A percentile compares a stretch with the other conserved stretches of the same genome.
phyloP scores from a whole-genome alignment of 2,888 invertebrate species.

The Spilosoma lubricipeda region DNA sequence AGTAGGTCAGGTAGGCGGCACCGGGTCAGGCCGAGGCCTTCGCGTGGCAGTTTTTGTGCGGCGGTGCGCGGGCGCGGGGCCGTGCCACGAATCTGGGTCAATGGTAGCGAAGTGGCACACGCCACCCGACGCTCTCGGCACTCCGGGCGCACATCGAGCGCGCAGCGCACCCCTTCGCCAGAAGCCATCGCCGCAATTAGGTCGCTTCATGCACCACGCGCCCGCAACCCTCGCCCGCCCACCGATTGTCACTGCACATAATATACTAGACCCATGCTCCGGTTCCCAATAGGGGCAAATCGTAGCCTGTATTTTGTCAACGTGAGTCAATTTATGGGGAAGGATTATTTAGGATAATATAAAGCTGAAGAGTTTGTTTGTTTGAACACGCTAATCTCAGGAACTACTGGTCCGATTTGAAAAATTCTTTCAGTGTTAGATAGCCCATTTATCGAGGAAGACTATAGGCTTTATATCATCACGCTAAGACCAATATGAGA shows the following conservation, averaged over 20 bases:
- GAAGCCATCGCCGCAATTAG: slow-evolving; percentile 2
- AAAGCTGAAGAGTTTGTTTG: no score
- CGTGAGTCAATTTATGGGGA: background rate
- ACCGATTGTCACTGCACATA: background rate
- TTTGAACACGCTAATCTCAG: no score
- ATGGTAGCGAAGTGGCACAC: slow-evolving; percentile 63
- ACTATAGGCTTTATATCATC: no score
- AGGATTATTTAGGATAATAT: background rate
- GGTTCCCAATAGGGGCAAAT: background rate
- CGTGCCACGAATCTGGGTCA: slow-evolving; percentile 60
- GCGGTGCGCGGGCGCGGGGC: slow-evolving; percentile 58
- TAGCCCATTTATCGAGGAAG: no score
- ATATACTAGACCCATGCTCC: background rate
- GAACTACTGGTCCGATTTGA: no score
- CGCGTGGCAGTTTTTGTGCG: slow-evolving; percentile 55
- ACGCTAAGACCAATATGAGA: no score
- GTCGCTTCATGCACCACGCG: slow-evolving; percentile 6
- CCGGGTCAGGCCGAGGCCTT: slow-evolving; percentile 61
- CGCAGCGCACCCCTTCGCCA: slow-evolving; percentile 4
- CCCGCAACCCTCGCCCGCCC: slow-evolving; percentile 8
- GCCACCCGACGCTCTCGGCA: slow-evolving; percentile 20
- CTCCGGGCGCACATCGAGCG: slow-evolving; percentile 12
- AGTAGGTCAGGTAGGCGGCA: slow-evolving; percentile 66
- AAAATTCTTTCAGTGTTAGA: no score
- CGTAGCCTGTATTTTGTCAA: background rate